Evolutionary conservation across 2,113 vertebrate genomes (phyloP).

Genomic region (Sciurus niger): DNA sequence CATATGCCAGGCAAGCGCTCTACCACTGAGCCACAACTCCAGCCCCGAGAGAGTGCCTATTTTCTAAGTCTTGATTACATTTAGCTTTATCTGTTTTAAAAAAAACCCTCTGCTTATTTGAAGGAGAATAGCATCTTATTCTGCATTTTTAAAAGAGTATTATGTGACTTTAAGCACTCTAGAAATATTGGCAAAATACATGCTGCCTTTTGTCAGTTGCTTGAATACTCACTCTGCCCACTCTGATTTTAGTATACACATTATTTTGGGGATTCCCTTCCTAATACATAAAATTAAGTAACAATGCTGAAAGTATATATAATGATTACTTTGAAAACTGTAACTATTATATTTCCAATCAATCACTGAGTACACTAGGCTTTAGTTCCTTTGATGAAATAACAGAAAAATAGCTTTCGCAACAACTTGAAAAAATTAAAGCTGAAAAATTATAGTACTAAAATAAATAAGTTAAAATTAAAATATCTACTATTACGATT

Average conservation of each 20-base stretch:
- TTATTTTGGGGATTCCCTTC: neutral
- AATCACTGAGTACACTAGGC: neutral
- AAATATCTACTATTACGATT: slow-evolving; percentile 37
- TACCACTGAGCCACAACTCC: no score
- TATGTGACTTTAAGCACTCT: neutral
- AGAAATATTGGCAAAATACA: neutral
- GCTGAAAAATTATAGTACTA: slow-evolving; percentile 6
- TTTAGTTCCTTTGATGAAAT: neutral
- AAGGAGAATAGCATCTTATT: neutral
- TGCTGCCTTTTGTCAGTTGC: neutral
- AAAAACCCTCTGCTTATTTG: neutral
- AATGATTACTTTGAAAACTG: neutral
- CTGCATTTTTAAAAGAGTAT: neutral
- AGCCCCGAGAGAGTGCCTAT: neutral
- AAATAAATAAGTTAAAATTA: slow-evolving; percentile 24
- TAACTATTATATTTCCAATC: neutral
- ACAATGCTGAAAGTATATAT: neutral
- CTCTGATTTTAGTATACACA: neutral
- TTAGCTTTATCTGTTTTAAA: neutral
- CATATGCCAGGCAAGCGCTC: no score
- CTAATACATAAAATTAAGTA: slow-evolving; percentile 7
- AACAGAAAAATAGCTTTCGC: neutral
- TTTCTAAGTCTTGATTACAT: neutral
- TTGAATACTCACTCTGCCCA: neutral
- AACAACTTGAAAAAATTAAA: neutral